Conservation (phyloP, 92 coral and sea anemone genomes). For the Siderastrea siderea region DNA sequence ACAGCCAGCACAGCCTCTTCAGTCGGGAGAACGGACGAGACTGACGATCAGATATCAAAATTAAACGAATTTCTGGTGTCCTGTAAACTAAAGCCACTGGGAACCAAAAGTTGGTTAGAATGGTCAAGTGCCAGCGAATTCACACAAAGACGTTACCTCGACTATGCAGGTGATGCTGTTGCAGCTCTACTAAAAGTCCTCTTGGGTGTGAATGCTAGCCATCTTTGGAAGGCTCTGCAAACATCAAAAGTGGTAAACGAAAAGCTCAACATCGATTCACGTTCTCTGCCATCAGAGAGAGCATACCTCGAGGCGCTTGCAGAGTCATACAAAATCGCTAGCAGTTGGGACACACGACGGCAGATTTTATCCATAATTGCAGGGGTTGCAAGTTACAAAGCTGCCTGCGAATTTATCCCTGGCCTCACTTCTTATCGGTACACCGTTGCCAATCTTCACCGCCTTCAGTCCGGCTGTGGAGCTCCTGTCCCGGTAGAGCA, state of each 20-base stretch:
- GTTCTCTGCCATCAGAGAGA: conserved; percentile 44
- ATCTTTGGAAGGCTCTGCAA: conserved; percentile 40
- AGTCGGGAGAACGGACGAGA: conserved; percentile 16
- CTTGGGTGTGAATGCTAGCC: conserved; percentile 23
- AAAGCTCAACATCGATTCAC: conserved; percentile 16
- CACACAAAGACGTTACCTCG: conserved; percentile 33
- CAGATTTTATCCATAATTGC: conserved; percentile 45
- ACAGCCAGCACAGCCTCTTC: conserved; percentile 24
- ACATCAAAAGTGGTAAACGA: conserved; percentile 22
- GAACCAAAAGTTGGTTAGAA: conserved; percentile 42
- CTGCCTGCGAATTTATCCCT: conserved; percentile 35
- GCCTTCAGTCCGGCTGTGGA: conserved; percentile 66
- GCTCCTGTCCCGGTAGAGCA: conserved; percentile 56
- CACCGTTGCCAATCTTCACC: conserved; percentile 65
- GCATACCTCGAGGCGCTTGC: conserved; percentile 45
- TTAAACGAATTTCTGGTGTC: conserved; percentile 18
- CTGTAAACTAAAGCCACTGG: conserved; percentile 25
- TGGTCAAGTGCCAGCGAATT: conserved; percentile 52
- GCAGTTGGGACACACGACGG: conserved; percentile 51
- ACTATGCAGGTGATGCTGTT: conserved; percentile 20
- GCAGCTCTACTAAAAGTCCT: conserved; percentile 25
- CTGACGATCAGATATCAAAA: conserved; percentile 15
- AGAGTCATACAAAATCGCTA: conserved; percentile 10
- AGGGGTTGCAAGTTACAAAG: conserved; percentile 44
- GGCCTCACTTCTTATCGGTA: conserved; percentile 66